A percentile compares a stretch with the other conserved stretches of the same genome.
These are phyloP conservation scores for Cephonodes hylas DNA, from an alignment of 2,888 invertebrate species.

Conservation along the genomic window DNA sequence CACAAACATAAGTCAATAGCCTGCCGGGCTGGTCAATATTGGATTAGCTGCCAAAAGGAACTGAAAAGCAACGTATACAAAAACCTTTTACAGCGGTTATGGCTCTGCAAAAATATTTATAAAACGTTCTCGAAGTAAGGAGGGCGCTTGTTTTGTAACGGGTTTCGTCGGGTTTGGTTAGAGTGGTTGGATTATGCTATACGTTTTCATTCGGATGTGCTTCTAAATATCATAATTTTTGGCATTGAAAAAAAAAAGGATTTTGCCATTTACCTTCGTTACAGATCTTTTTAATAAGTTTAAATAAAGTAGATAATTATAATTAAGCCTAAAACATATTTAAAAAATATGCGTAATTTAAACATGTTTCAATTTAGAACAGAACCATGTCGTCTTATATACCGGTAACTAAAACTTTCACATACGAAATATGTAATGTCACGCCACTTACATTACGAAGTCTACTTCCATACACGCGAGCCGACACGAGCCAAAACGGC, in stretches of 20 bases:
- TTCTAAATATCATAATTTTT: too few relatives aligned
- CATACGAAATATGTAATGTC: background rate
- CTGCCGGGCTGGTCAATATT: constrained; percentile 79
- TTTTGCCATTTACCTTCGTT: too few relatives aligned
- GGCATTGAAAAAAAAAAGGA: too few relatives aligned
- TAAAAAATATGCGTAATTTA: too few relatives aligned
- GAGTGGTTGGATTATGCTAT: constrained; percentile 9
- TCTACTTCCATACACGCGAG: constrained; percentile 47
- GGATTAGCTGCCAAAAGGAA: constrained; percentile 80
- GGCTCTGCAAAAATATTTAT: constrained; percentile 76
- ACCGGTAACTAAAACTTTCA: too few relatives aligned
- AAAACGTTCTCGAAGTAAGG: constrained; percentile 54
- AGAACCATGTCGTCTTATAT: too few relatives aligned
- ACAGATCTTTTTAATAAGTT: too few relatives aligned
- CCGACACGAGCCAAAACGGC: constrained; percentile 47
- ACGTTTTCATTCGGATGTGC: too few relatives aligned
- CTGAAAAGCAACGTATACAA: constrained; percentile 82
- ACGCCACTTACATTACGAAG: background rate
- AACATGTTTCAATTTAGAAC: too few relatives aligned
- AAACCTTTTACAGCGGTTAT: constrained; percentile 80
- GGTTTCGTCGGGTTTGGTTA: background rate
- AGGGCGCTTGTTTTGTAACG: constrained; percentile 43
- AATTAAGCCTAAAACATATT: too few relatives aligned
- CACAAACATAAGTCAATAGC: constrained; percentile 81
- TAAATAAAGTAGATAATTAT: too few relatives aligned